These are phyloP conservation scores for Cephus pygmeus DNA, from an alignment of 2,888 invertebrate species.

Conservation along the genomic window DNA sequence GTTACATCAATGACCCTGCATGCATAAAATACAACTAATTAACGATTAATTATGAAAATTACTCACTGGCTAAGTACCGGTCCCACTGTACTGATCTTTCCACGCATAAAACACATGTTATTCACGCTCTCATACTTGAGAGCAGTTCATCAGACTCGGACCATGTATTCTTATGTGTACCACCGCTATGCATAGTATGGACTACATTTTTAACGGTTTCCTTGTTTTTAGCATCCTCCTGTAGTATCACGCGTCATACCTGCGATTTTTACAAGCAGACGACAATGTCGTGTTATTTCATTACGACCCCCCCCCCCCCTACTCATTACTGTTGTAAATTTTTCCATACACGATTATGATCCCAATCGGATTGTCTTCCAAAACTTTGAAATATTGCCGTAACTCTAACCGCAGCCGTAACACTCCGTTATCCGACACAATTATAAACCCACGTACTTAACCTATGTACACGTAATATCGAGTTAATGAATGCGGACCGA, in stretches of 20 bases:
- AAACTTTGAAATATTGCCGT: not conserved
- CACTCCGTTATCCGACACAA: not conserved
- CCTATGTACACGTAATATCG: not conserved
- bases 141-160: conserved; percentile 27
- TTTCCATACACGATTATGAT: not conserved
- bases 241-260: conserved; percentile 19
- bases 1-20: not conserved
- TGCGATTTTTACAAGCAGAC: conserved; percentile 25
- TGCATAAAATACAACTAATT: not conserved
- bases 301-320: not conserved
- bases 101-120: conserved; percentile 35
- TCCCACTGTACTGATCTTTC: conserved; percentile 33
- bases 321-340: not conserved
- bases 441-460: not conserved
- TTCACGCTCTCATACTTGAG: conserved; percentile 56
- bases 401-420: not conserved
- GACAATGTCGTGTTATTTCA: conserved; percentile 4
- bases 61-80: conserved; percentile 38
- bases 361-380: not conserved
- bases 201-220: conserved; percentile 32
- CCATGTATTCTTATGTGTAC: conserved; percentile 22
- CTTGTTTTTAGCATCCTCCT: conserved; percentile 10
- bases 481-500: not conserved
- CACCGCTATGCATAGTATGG: conserved; percentile 21
- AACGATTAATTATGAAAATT: conserved; percentile 27